Conservation (phyloP, 30 jellyfish, hydroid and myxozoan species). For the Hydractinia echinata region DNA sequence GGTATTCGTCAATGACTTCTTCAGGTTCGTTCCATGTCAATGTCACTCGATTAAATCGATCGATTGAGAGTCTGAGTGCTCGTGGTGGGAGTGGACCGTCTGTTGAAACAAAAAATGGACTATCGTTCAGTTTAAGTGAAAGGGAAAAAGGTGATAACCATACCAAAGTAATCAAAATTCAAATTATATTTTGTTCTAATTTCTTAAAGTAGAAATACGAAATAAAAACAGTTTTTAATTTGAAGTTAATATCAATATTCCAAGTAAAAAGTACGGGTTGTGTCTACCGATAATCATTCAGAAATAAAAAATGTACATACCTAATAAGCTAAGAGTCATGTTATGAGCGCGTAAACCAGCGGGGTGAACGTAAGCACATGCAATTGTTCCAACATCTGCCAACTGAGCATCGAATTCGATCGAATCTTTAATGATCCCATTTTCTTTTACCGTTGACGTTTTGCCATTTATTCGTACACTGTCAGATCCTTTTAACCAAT, state of each 20-base stretch:
- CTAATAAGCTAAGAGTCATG: background rate
- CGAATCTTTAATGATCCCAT: background rate
- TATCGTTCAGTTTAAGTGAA: too few relatives aligned
- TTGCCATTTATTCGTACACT: background rate
- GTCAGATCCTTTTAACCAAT: background rate
- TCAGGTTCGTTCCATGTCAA: conserved; percentile 14
- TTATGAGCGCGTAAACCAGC: background rate
- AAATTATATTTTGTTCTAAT: background rate
- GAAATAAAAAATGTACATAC: background rate
- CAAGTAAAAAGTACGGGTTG: background rate
- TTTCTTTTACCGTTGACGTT: background rate
- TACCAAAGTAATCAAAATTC: background rate
- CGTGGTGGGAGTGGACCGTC: conserved; percentile 11
- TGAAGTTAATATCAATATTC: background rate
- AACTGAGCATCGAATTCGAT: background rate
- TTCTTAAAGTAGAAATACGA: too few relatives aligned
- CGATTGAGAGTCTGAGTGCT: background rate
- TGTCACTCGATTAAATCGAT: background rate
- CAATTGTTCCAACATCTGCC: background rate
- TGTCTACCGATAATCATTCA: background rate
- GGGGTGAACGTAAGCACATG: background rate
- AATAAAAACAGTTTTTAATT: background rate
- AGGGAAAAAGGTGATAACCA: too few relatives aligned
- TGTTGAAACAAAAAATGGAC: background rate
- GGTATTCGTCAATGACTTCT: background rate